Evolutionary conservation across 2,888 invertebrate species (phyloP).

Genomic region (Euplagia quadripunctaria): DNA sequence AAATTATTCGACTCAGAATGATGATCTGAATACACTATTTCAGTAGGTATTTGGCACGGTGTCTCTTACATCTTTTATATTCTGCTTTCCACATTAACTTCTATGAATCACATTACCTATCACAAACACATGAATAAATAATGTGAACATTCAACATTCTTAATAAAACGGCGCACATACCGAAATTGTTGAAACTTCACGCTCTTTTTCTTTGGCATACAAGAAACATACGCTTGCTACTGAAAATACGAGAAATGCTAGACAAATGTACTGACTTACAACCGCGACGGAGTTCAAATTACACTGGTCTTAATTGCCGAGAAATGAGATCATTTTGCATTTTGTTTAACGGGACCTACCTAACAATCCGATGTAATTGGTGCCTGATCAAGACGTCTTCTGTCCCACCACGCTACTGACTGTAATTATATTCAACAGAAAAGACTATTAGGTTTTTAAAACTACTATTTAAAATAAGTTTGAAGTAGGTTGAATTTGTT

Average conservation of each 20-base stretch:
- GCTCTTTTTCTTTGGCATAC: constrained; percentile 67
- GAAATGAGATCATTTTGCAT: constrained; percentile 55
- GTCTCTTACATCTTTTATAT: too few relatives aligned
- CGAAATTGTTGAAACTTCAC: constrained; percentile 68
- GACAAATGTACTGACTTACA: neutral
- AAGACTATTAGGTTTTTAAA: neutral
- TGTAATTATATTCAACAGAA: constrained; percentile 18
- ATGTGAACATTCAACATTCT: constrained; percentile 55
- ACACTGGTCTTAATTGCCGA: constrained; percentile 52
- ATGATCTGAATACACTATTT: too few relatives aligned
- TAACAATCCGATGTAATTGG: constrained; percentile 43
- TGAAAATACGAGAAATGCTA: constrained; percentile 6
- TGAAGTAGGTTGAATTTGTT: neutral
- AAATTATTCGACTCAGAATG: too few relatives aligned
- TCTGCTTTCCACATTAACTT: constrained; percentile 45
- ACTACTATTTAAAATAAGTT: neutral
- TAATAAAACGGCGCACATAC: constrained; percentile 66
- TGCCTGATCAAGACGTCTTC: constrained; percentile 50
- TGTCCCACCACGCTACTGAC: constrained; percentile 46
- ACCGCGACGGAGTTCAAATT: constrained; percentile 35
- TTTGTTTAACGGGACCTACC: constrained; percentile 54
- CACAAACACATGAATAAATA: constrained; percentile 58
- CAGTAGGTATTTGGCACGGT: too few relatives aligned
- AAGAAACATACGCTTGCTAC: constrained; percentile 39
- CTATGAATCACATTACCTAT: constrained; percentile 40